Conservation (phyloP, 2,888 invertebrate genomes). For the Andrena chrysosceles region DNA sequence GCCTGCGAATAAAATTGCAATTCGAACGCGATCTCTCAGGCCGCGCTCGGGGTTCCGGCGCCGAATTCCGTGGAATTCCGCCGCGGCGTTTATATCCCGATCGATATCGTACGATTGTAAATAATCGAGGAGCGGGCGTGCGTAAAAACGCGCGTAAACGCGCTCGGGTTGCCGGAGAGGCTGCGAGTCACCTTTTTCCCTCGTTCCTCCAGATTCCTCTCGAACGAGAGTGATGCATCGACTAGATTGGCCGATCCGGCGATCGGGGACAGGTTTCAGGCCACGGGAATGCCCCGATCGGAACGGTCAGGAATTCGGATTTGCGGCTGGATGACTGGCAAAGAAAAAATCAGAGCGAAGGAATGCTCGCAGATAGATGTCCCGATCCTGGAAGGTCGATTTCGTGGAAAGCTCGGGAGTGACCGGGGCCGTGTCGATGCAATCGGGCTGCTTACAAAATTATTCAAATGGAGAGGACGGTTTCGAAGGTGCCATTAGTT, state of each 20-base stretch:
- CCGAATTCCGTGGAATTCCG: constrained; percentile 44
- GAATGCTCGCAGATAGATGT: constrained; percentile 28
- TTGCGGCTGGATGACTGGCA: not conserved
- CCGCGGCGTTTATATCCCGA: constrained; percentile 63
- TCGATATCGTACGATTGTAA: constrained; percentile 76
- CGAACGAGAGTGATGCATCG: constrained; percentile 15
- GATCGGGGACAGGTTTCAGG: not conserved
- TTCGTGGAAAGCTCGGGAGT: constrained; percentile 46
- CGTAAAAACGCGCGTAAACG: constrained; percentile 72
- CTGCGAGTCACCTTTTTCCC: not conserved
- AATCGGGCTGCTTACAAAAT: constrained; percentile 66
- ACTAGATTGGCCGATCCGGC: not conserved
- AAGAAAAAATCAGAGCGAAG: constrained; percentile 18
- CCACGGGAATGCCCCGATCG: constrained; percentile 21
- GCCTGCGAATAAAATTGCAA: constrained; percentile 47
- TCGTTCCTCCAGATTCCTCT: constrained; percentile 2
- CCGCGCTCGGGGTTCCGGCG: constrained; percentile 31
- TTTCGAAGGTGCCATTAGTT: constrained; percentile 71
- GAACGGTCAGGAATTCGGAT: constrained; percentile 26
- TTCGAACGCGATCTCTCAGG: constrained; percentile 31
- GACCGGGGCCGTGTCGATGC: constrained; percentile 47
- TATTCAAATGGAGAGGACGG: constrained; percentile 72
- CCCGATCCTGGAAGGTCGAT: not conserved
- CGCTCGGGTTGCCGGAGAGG: constrained; percentile 5
- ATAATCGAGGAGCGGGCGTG: constrained; percentile 70